Evolutionary conservation across 2,113 vertebrate genomes (phyloP), one percentile per base, ranked within the genome.

Genomic region (Tachycineta bicolor): DNA sequence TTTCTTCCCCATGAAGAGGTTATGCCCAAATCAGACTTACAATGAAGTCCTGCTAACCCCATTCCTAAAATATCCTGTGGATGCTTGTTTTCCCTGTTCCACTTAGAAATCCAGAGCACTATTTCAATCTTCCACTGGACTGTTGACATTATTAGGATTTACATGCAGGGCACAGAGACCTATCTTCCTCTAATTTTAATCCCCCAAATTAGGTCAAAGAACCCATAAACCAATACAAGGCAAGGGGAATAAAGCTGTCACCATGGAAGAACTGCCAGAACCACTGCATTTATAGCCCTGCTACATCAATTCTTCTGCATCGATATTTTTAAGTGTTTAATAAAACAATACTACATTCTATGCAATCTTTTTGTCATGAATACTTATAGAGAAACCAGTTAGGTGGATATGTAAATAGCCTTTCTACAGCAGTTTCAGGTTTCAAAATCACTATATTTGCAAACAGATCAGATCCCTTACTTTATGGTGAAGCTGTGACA

Each of bases 301-400:
- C n/a, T 79, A 59, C 86, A 93, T 28, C 90, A 88, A 44, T 73
- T 82, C 85, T 79, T 53, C 62, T 52, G 76, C 85, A 88, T 82
- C 76, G 24, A 79, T 87, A 81, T 87, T 87, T 89, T 95, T 69
- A 92, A 94, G 93, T 90, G 55, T 75, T 91, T 94, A 90, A 96
- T 87, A 94, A 90, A 81, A 89, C 89, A 91, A 86, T 34, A 68
- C 58, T 58, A 63, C 74, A 71, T 12, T 28, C 68, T 41, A 31
- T 41, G 52, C 79, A 80, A 92, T 79, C 75, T 77, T 83, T 78
- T 19, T 47, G 53, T 65, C 83, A 90, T 84, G 69, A 94, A 94
- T 82, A 87, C 64, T 95, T 41, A 90, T 4, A 83, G 10, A 93
- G 60, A 76, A 90, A 65, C 14, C 76, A 89, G 82, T 50, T 92